Evolutionary conservation across 2,797 vertebrate genomes (phyloP), one percentile per base, ranked within the genome.

Genomic region (Enteromius trimaculatus): DNA sequence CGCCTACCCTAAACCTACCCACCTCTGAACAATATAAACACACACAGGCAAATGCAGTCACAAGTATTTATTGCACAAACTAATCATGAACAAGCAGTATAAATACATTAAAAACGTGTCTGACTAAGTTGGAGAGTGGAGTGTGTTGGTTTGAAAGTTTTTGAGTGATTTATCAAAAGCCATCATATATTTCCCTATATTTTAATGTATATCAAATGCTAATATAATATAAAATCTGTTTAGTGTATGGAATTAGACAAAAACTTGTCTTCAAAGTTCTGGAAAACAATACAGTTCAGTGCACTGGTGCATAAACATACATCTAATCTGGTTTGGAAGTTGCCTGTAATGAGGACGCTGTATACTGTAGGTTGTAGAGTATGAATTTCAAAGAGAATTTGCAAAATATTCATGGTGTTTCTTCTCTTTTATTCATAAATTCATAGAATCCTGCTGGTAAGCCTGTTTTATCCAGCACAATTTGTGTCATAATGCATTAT

Each of bases 401-500:
- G 80, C 77, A 77, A 86, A 80, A 87, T 81, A 84, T 86, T 87
- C 81, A 84, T 83, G 65, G 84, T 62, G n/a, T 79, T 77, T 79
- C 60, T 77, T 76, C 14, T 68, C 51, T 79, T 86, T 86, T 88
- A 86, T 86, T 86, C 79, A 84, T 84, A 79, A 76, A 88, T 80
- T 78, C 39, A 78, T 14, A 53, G 29, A 77, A 71, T 72, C 75
- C 84, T 77, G 72, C 84, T 79, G 84, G 44, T 84, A 74, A 80
- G 80, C 49, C 84, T n/a, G 42, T 80, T 55, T 83, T 74, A 47
- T 83, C 80, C 58, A 75, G 72, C 84, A 81, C 83, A 86, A 82
- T 79, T 66, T 79, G 65, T 84, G 79, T 81, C 76, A 74, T 71
- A 74, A 65, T 37, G 16, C 8, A 49, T 85, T 74, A 85, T 68